Conservation (phyloP, 2,113 vertebrate genomes). For the Girardinichthys multiradiatus region DNA sequence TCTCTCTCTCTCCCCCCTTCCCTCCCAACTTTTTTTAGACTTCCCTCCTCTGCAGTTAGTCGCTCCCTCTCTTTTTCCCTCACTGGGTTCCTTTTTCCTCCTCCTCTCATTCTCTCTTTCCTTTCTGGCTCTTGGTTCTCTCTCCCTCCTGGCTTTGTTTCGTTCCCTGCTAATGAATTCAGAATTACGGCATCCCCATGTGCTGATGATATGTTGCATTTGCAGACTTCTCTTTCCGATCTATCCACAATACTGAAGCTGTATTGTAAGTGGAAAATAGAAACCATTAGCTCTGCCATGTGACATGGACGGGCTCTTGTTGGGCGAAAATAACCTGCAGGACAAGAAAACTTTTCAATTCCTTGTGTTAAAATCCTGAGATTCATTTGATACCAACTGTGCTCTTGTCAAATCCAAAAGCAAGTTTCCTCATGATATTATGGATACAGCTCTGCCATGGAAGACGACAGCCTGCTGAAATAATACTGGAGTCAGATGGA, state of each 20-base stretch:
- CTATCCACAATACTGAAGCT: slow-evolving; percentile 81
- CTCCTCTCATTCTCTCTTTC: slow-evolving; percentile 52
- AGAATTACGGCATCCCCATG: slow-evolving; percentile 94
- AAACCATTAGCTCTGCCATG: slow-evolving; percentile 73
- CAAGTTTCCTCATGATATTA: slow-evolving; percentile 21
- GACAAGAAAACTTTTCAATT: slow-evolving; percentile 61
- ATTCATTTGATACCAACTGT: slow-evolving; percentile 28
- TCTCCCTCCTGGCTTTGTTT: slow-evolving; percentile 81
- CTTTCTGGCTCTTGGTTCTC: slow-evolving; percentile 33
- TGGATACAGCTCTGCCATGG: slow-evolving; percentile 7
- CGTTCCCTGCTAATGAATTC: slow-evolving; percentile 89
- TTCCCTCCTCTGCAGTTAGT: slow-evolving; percentile 55
- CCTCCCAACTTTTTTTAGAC: slow-evolving; percentile 64
- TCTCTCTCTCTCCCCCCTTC: slow-evolving; percentile 39
- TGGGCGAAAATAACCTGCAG: slow-evolving; percentile 72
- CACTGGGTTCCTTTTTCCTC: slow-evolving; percentile 57
- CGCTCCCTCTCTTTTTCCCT: slow-evolving; percentile 50
- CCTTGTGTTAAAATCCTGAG: slow-evolving; percentile 10
- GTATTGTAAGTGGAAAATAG: slow-evolving; percentile 86
- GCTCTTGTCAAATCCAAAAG: slow-evolving; percentile 7
- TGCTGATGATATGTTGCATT: slow-evolving; percentile 90
- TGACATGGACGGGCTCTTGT: slow-evolving; percentile 63
- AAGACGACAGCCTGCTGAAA: slow-evolving; percentile 19
- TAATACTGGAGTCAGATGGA: slow-evolving; percentile 12
- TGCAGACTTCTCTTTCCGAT: slow-evolving; percentile 13